Evolutionary conservation across 2,113 vertebrate species (phyloP), one percentile per base, ranked within the genome.

Genomic region (Mohoua ochrocephala): DNA sequence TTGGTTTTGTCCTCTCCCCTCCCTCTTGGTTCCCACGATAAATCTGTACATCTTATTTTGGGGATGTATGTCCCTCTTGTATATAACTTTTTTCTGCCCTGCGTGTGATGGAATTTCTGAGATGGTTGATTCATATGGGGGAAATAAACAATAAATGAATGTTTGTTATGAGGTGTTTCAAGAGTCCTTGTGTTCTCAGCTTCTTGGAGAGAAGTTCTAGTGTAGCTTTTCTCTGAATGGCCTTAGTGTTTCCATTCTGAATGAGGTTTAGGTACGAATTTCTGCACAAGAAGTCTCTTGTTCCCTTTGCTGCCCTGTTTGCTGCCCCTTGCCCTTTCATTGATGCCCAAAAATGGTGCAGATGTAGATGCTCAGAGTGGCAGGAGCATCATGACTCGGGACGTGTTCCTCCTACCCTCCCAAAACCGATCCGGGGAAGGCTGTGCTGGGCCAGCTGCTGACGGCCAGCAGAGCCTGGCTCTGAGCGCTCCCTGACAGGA

Each of bases 101-200:
- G 76, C 49, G 89, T 91, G 49, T 59, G 93, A 87, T 89, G 87
- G 81, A 95, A 39, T 95, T 95, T 96, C 84, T 44, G 2, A 94
- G 73, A 73, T 91, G 93, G 84, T 94, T 91, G 89, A 86, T 93
- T 89, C 91, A 57, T 89, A 52, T 73, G 91, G 95, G 95, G 92
- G 85, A 94, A 97, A 96, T 96, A 95, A 97, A 96, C 86, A 95
- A 91, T 87, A 94, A 96, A 92, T 78, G 64, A 87, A 95, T 52
- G 1, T 94, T 91, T 67, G 64, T 87, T 93, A 91, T 4, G 60
- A 83, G 54, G 73, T 74, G 63, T 83, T 81, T 37, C 69, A 61
- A 83, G 89, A 88, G 61, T 89, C 49, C 39, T 92, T 20, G 1
- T 84, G n/a, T 84, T 79, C 79, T 86, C 75, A 53, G 42, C 56